Conservation (phyloP, 2,888 invertebrate species). For the Imbricaverruca yamaguchii region DNA sequence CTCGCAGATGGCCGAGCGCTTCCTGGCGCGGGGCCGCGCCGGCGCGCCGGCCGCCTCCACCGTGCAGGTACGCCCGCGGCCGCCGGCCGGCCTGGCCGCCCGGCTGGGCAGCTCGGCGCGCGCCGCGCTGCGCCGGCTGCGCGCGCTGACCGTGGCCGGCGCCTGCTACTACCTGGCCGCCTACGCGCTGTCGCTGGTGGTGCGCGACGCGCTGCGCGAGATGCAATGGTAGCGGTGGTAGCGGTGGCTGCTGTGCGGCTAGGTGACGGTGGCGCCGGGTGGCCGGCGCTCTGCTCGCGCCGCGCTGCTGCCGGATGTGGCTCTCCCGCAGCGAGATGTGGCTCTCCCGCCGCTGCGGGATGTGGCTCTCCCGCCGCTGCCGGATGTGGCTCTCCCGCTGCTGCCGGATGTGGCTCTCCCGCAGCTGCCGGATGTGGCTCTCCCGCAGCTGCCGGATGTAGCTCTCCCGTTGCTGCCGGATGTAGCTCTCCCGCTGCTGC, state of each 20-base stretch:
- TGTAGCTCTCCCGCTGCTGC: too few relatives aligned
- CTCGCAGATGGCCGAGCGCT: slow-evolving; percentile 12
- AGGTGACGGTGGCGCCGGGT: neutral
- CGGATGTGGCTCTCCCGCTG: too few relatives aligned
- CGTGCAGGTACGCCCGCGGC: neutral
- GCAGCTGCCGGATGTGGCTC: too few relatives aligned
- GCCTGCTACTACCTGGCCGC: neutral
- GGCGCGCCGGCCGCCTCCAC: slow-evolving; percentile 14
- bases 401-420: too few relatives aligned
- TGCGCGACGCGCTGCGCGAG: neutral
- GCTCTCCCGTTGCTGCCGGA: too few relatives aligned
- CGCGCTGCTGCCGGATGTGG: neutral
- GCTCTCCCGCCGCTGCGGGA: too few relatives aligned
- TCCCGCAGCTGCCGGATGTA: too few relatives aligned
- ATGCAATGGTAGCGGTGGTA: neutral
- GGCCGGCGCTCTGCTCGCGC: neutral
- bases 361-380: too few relatives aligned
- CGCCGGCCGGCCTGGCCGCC: neutral
- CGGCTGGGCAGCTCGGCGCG: slow-evolving; percentile 4
- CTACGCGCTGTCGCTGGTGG: neutral
- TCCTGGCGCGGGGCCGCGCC: slow-evolving; percentile 63
- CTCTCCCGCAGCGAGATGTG: neutral
- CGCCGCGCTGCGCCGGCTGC: neutral
- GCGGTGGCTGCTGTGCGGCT: neutral
- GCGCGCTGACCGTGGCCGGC: neutral